Conservation (phyloP, 2,797 vertebrate species). For the Phoxinus dragarum region DNA sequence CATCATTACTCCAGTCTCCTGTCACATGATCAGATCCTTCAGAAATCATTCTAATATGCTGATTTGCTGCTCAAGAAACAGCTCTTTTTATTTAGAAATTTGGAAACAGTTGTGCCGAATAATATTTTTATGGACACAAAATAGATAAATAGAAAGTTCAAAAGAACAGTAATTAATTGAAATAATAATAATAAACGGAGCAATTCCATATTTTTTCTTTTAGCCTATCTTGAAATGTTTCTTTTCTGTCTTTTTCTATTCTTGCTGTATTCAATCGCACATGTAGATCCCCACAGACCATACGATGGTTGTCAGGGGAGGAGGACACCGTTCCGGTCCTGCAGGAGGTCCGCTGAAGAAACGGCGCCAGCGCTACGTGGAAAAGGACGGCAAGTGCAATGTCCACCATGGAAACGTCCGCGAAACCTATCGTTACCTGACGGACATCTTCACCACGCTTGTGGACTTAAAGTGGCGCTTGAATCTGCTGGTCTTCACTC, state of each 20-base stretch:
- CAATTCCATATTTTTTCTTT: neutral
- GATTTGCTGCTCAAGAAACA: neutral
- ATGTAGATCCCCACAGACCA: conserved; percentile 65
- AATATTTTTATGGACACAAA: neutral
- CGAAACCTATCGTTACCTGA: conserved; percentile 67
- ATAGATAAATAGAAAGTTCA: neutral
- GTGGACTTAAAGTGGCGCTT: conserved; percentile 71
- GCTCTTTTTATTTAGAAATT: neutral
- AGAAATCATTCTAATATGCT: neutral
- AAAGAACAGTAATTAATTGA: neutral
- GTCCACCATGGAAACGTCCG: conserved; percentile 69
- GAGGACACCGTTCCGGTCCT: conserved; percentile 3
- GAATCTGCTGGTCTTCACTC: conserved; percentile 68
- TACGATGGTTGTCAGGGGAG: conserved; percentile 60
- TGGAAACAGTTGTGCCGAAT: neutral
- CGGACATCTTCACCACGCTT: conserved; percentile 69
- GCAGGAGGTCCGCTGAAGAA: conserved; percentile 46
- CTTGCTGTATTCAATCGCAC: neutral
- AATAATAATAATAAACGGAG: neutral
- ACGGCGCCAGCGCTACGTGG: conserved; percentile 67
- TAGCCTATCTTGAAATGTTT: neutral
- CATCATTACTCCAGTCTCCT: neutral
- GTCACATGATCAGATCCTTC: neutral
- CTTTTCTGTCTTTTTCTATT: neutral
- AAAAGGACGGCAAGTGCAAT: conserved; percentile 70